A percentile compares a stretch with the other conserved stretches of the same genome.
Conservation (phyloP, 2,888 invertebrate species). For the Xanthorhoe designata region DNA sequence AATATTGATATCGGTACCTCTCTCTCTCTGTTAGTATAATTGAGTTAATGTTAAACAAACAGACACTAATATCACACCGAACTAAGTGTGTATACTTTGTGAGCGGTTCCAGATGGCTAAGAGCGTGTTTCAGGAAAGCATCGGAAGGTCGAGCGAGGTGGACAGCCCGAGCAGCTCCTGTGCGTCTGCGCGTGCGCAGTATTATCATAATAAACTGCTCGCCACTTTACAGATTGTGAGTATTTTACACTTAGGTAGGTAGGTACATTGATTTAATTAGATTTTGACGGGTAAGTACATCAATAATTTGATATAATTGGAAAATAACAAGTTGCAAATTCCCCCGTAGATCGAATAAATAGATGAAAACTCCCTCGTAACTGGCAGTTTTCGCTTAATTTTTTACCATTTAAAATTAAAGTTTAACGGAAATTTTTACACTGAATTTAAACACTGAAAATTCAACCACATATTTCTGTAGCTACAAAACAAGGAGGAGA, state of each 20-base stretch:
- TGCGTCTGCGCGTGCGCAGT: conserved; percentile 54
- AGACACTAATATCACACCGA: no score
- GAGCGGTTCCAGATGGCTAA: conserved; percentile 7
- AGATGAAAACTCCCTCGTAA: no score
- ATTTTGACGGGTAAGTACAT: background rate
- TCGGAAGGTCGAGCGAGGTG: conserved; percentile 49
- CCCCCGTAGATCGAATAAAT: no score
- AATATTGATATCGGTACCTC: background rate
- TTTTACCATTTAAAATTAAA: no score
- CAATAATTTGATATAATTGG: no score
- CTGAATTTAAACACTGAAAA: no score
- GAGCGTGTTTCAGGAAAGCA: conserved; percentile 58
- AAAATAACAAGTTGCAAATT: no score
- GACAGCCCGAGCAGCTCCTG: conserved; percentile 54
- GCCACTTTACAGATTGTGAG: conserved; percentile 71
- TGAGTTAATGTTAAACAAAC: no score
- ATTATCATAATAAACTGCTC: conserved; percentile 65
- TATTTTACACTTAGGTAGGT: conserved; percentile 13
- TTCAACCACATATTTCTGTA: no score
- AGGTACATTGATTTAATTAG: background rate
- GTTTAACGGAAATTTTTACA: no score
- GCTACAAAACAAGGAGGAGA: conserved; percentile 76
- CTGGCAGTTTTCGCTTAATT: no score
- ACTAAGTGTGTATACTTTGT: background rate
- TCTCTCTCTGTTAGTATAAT: background rate